phyloP scores from a whole-genome alignment of 2,888 invertebrate species.

The Eupithecia exiguata region DNA sequence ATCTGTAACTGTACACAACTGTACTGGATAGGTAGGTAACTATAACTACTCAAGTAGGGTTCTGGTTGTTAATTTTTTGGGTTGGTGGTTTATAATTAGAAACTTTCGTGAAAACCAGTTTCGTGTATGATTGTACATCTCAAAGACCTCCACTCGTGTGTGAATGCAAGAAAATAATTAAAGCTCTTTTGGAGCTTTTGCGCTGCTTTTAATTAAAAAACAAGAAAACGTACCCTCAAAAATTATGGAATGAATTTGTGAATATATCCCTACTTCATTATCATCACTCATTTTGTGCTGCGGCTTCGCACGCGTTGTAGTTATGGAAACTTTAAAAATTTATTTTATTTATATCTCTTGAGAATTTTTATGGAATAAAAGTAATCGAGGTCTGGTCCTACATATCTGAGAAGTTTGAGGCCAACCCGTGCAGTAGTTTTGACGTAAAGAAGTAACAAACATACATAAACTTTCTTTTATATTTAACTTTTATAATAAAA shows the following conservation, averaged over 20 bases:
- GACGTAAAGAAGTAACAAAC: too few relatives aligned
- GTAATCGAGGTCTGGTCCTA: too few relatives aligned
- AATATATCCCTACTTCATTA: neutral
- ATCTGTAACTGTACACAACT: constrained; percentile 30
- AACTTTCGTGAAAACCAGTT: constrained; percentile 5
- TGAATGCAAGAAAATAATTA: constrained; percentile 3
- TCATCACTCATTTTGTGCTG: neutral
- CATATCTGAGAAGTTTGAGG: too few relatives aligned
- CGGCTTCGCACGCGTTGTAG: neutral
- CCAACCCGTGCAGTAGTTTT: too few relatives aligned
- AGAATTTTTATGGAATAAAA: neutral
- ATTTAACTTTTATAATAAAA: too few relatives aligned
- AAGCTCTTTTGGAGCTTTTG: neutral
- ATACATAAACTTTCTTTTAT: too few relatives aligned
- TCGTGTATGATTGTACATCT: neutral
- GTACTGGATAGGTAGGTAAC: constrained; percentile 6
- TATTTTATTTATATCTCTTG: neutral
- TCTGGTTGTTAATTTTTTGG: constrained; percentile 24
- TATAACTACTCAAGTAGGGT: constrained; percentile 12
- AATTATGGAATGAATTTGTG: neutral
- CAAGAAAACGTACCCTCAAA: neutral
- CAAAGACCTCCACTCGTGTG: neutral
- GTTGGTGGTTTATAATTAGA: constrained; percentile 12
- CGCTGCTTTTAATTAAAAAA: neutral
- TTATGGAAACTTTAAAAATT: neutral